A percentile compares a stretch with the other conserved stretches of the same genome.
Conservation (phyloP, 2,113 vertebrate genomes). For the Saimiri boliviensis region DNA sequence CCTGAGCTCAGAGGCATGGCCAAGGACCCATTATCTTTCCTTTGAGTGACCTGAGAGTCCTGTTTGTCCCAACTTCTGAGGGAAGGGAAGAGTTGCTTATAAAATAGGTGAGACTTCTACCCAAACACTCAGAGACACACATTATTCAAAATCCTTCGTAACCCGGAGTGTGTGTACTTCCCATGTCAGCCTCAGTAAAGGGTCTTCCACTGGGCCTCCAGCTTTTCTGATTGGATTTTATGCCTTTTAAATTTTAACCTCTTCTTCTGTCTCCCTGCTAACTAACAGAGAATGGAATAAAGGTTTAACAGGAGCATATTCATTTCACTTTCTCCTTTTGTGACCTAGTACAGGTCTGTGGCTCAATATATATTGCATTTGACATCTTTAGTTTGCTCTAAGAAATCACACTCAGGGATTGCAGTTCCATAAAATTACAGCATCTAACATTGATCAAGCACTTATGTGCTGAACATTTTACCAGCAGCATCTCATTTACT, state of each 20-base stretch:
- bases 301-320: background rate
- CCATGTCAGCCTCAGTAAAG: background rate
- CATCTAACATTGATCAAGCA: background rate
- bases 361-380: background rate
- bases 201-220: background rate
- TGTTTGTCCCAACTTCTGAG: background rate
- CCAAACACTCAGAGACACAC: background rate
- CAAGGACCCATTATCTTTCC: background rate
- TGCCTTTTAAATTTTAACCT: background rate
- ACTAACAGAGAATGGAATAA: background rate
- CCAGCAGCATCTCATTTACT: background rate
- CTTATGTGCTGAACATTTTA: background rate
- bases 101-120: background rate
- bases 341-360: background rate
- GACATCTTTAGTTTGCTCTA: background rate
- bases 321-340: background rate
- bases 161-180: background rate
- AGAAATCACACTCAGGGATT: slow-evolving; percentile 1
- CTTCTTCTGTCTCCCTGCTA: background rate
- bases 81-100: background rate
- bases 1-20: background rate
- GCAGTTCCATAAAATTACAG: background rate
- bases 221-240: background rate
- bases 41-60: background rate
- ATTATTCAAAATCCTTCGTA: background rate